Base-by-base conservation (phyloP, 2,888 invertebrate genomes). In the Drosophila helvetica region DNA sequence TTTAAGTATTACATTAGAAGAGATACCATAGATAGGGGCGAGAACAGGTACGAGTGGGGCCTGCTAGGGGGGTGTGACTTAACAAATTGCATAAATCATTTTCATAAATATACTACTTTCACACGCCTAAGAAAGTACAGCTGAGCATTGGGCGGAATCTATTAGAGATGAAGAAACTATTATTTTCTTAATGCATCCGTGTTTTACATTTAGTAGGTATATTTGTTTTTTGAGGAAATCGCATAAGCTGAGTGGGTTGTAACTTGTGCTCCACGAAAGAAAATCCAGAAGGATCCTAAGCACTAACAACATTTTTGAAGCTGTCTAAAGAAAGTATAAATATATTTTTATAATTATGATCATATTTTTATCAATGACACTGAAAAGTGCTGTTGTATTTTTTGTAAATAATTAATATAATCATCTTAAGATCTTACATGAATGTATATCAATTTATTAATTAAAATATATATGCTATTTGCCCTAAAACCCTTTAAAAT, bases 1-100 rank as follows among this genome's bases (percentile, higher is more conserved):
- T 48, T 53, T 57, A 61, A 70, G 50, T 51, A 55, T 47, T 61
- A 17, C 46, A 15, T 43, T 52, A 25, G 53, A 66, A 25, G 53
- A 66, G 66, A 65, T 38, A 38, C 38, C 4, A 38, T n/a, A 38
- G 38, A 38, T 38, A 15, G 38, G 38, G 19, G 53, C n/a, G 53
- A 53, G n/a, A 38, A n/a, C 19, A 12, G 15, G 18, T 10, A 12
- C 12, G 38, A 38, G 38, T 19, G 22, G 3, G 2, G 38, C n/a
- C 15, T 6, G 53, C 27, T 45, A 30, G 6, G 53, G n/a, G n/a
- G 48, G 54, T 66, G 66, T 33, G 66, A 48, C 48, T 8, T 10
- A 54, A 33, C 65, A 33, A 66, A 66, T 65, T 66, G 48, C 42
- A 27, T 25, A 22, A 48, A 53, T 17, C 33, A 38, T 38, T 12